These are phyloP conservation scores for Heliconius erato DNA, from an alignment of 2,888 invertebrate genomes.

Conservation along the genomic window DNA sequence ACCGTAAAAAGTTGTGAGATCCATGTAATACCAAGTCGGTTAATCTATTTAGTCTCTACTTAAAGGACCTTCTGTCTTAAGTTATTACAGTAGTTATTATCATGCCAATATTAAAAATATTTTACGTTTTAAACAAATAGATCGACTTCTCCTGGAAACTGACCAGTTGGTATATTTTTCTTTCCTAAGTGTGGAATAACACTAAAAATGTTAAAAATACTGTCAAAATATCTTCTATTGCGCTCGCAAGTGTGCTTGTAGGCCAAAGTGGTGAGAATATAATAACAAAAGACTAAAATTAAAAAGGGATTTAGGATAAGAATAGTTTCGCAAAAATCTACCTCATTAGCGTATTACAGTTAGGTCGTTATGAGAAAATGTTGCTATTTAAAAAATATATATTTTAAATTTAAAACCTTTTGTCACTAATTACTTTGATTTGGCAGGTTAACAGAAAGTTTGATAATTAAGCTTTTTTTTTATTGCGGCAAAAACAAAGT, in stretches of 20 bases:
- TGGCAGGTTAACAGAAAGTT: not conserved
- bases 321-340: slow-evolving; percentile 39
- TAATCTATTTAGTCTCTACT: no score
- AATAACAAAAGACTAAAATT: slow-evolving; percentile 32
- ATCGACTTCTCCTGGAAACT: no score
- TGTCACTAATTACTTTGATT: slow-evolving; percentile 22
- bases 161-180: no score
- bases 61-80: no score
- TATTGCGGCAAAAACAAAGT: not conserved
- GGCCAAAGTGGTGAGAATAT: slow-evolving; percentile 27
- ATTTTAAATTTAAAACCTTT: slow-evolving; percentile 2
- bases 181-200: no score
- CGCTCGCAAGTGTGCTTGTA: slow-evolving; percentile 8
- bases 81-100: no score
- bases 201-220: not conserved
- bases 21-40: no score
- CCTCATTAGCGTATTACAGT: slow-evolving; percentile 37
- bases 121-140: no score
- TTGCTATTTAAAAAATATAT: slow-evolving; percentile 1
- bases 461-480: not conserved
- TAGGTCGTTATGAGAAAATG: slow-evolving; percentile 34
- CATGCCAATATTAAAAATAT: no score
- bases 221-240: slow-evolving; percentile 6
- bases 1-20: no score
- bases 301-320: slow-evolving; percentile 35